A percentile compares a stretch with the other conserved stretches of the same genome.
phyloP scores from a whole-genome alignment of 1,140 invertebrate genomes.

The Penaeus chinensis region DNA sequence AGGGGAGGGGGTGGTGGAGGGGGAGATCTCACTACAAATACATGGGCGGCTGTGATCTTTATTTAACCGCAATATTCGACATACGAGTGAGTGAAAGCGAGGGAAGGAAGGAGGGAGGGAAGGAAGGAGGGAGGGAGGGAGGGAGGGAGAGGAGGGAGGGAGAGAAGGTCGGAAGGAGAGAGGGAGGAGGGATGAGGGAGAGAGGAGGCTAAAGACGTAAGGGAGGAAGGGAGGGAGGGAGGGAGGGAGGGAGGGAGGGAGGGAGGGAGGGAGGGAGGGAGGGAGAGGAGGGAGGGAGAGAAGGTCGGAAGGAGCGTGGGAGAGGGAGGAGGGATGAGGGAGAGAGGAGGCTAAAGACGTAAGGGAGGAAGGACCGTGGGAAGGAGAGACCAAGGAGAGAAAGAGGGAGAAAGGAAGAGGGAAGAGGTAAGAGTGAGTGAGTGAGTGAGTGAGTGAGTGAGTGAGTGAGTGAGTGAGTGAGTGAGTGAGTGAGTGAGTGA shows the following conservation, averaged over 20 bases:
- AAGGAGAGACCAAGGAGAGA: background rate
- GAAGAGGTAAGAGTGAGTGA: no score
- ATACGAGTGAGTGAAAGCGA: background rate
- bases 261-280: no score
- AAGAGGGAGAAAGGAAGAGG: background rate
- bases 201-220: background rate
- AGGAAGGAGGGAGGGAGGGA: background rate
- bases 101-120: background rate
- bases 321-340: background rate
- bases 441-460: no score
- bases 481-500: no score
- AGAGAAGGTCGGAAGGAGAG: background rate
- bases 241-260: background rate
- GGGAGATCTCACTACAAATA: no score
- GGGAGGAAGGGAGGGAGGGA: background rate
- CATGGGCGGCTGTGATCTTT: no score
- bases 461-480: no score
- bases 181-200: background rate
- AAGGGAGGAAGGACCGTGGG: background rate
- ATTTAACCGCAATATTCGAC: no score
- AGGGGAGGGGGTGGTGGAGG: no score
- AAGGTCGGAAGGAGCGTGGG: background rate
- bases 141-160: background rate
- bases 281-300: background rate
- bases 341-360: background rate